Conservation (phyloP, 2,888 invertebrate species). For the Lamellibrachia satsuma region DNA sequence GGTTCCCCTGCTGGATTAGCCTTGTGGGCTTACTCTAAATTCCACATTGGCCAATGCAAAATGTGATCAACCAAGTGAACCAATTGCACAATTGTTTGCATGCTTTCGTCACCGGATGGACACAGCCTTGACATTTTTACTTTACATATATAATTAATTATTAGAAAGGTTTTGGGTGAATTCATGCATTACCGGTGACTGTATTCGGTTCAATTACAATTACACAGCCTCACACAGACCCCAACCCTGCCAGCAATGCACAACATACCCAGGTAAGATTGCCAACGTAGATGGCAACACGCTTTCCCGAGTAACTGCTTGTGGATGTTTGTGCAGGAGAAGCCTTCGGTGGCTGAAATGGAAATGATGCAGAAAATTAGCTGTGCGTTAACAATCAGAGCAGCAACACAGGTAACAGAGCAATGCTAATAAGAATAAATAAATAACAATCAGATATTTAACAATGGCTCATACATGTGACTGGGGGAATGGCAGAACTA, state of each 20-base stretch:
- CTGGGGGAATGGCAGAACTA: no score
- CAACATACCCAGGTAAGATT: conserved; percentile 94
- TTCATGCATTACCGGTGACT: no score
- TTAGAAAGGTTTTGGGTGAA: no score
- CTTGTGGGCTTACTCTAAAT: neutral
- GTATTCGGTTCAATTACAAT: no score
- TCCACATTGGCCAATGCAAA: neutral
- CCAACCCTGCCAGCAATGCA: neutral
- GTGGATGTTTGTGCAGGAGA: conserved; percentile 30
- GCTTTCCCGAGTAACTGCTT: conserved; percentile 36
- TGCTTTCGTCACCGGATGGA: neutral
- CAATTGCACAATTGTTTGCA: neutral
- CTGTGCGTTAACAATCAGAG: neutral
- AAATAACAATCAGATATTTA: no score
- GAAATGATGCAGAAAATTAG: neutral
- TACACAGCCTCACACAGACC: neutral
- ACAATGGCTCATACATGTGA: no score
- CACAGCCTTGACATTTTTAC: neutral
- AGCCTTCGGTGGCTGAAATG: conserved; percentile 29
- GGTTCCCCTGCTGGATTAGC: neutral
- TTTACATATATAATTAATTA: no score
- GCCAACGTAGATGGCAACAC: conserved; percentile 81
- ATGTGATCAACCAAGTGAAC: neutral
- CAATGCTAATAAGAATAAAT: no score
- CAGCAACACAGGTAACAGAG: neutral